Evolutionary conservation across 1,140 invertebrate species (phyloP).

Genomic region (Dinothrombium tinctorium): DNA sequence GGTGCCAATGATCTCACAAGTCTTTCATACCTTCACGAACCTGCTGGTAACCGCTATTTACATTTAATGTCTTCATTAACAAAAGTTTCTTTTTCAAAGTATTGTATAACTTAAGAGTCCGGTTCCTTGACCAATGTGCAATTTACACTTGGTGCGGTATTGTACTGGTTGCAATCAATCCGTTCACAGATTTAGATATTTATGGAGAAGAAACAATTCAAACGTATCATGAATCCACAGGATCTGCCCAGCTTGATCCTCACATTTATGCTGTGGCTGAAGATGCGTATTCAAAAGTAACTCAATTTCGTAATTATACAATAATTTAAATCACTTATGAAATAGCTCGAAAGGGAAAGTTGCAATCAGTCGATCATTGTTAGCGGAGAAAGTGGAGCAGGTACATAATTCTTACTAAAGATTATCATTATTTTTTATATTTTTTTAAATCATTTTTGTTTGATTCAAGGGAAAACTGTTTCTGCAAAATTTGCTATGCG

Average conservation of each 20-base stretch:
- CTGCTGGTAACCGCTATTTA: constrained; percentile 27
- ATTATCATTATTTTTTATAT: background rate
- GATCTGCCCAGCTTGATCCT: constrained; percentile 64
- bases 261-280: constrained; percentile 97
- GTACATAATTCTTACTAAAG: too few relatives aligned
- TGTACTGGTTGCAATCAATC: constrained; percentile 93
- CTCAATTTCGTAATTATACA: background rate
- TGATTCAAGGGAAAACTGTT: constrained; percentile 87
- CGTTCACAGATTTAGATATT: constrained; percentile 79
- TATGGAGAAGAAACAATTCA: constrained; percentile 87
- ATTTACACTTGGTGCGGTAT: constrained; percentile 99
- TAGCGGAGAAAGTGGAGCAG: constrained; percentile 45
- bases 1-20: constrained; percentile 97
- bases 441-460: constrained; percentile 30
- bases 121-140: constrained; percentile 68
- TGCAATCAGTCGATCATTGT: constrained; percentile 94
- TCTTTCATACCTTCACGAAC: constrained; percentile 89
- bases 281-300: constrained; percentile 81
- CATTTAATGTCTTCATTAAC: constrained; percentile 5
- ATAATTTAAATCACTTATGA: background rate
- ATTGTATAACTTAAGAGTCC: constrained; percentile 74
- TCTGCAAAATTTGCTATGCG: constrained; percentile 95
- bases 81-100: constrained; percentile 32
- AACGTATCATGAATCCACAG: constrained; percentile 76
- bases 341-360: constrained; percentile 44